Percentiles rank a stretch among this genome's conserved stretches.
Conservation (phyloP, 2,888 invertebrate species). For the Iphiclides podalirius region DNA sequence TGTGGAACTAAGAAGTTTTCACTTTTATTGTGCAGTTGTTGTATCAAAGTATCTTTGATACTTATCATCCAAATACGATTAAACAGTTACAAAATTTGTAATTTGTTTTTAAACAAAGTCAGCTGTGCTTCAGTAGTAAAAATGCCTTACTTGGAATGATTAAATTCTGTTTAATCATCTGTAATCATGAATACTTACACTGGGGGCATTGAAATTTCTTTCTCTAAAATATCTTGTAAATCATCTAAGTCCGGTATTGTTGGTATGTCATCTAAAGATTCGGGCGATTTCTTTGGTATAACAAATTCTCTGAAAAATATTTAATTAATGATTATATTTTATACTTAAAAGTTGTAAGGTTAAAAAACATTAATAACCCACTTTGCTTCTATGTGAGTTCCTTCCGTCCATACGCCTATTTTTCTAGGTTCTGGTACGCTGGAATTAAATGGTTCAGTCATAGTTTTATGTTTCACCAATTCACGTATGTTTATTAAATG, state of each 20-base stretch:
- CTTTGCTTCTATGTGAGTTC: slow-evolving; percentile 67
- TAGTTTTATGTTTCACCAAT: slow-evolving; percentile 24
- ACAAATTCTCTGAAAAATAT: slow-evolving; percentile 55
- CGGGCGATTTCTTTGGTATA: slow-evolving; percentile 66
- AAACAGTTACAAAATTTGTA: too few species aligned
- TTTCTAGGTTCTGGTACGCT: slow-evolving; percentile 63
- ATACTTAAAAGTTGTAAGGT: not conserved
- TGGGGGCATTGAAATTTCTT: slow-evolving; percentile 62
- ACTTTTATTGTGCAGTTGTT: too few species aligned
- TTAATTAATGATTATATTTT: not conserved
- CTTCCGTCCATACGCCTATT: slow-evolving; percentile 73
- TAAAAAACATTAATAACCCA: slow-evolving; percentile 31
- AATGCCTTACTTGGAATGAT: too few species aligned
- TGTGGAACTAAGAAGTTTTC: too few species aligned
- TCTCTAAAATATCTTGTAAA: slow-evolving; percentile 67
- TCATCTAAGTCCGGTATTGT: slow-evolving; percentile 75
- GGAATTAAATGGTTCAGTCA: slow-evolving; percentile 53
- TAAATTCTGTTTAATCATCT: too few species aligned
- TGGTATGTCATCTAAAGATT: slow-evolving; percentile 70
- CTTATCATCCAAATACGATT: too few species aligned
- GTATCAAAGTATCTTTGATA: too few species aligned
- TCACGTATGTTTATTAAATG: too few species aligned
- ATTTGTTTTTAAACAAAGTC: too few species aligned
- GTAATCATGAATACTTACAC: slow-evolving; percentile 59
- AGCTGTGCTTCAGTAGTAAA: too few species aligned